Base-by-base conservation (phyloP, 2,797 vertebrate genomes). In the Myotis vivesi region DNA sequence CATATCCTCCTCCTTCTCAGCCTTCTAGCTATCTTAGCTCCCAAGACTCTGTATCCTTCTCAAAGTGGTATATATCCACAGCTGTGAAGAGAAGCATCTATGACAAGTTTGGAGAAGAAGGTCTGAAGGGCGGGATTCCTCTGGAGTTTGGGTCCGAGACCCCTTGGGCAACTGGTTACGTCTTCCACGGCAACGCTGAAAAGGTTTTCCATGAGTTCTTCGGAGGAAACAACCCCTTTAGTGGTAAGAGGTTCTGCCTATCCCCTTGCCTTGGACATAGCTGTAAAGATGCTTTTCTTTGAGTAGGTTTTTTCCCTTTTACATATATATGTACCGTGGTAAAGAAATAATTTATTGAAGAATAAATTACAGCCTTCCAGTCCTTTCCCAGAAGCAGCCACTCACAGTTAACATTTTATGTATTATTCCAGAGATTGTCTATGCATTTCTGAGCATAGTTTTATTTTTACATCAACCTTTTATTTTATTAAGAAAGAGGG, bases 51-150 rank as follows among this genome's bases (percentile, higher is more conserved):
- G 23, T 28, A 51, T n/a, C 44, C 51, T 87, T n/a, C 72, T 93
- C 81, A 96, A 53, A 19, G 30, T 90, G 81, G 41, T 17, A 9
- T 66, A 2, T 79, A 1, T 8, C 71, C 95, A 92, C 97, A 99
- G 99, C 98, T 64, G 97, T 97, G 96, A 99, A 99, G 98, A 99
- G 99, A 98, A 99, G 99, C 46, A 99, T 98, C 8, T 99, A 99
- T 10, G 99, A 99, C 97, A 99, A 99, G 94, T 99, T 99, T 97
- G 99, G 99, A 8, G 99, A 99, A 38, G 99, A 99, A 53, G 99
- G 99, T 20, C 98, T 99, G 3, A 99, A 99, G 97, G 98, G 98
- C 0, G 99, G 99, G 0, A 98, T 99, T 94, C 99, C 99, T 5
- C 92, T 97, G 69, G 99, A 99, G 92, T 97, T 98, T 0, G 98